phyloP scores from a whole-genome alignment of 1,140 invertebrate species.

The Drosophila seguyi region DNA sequence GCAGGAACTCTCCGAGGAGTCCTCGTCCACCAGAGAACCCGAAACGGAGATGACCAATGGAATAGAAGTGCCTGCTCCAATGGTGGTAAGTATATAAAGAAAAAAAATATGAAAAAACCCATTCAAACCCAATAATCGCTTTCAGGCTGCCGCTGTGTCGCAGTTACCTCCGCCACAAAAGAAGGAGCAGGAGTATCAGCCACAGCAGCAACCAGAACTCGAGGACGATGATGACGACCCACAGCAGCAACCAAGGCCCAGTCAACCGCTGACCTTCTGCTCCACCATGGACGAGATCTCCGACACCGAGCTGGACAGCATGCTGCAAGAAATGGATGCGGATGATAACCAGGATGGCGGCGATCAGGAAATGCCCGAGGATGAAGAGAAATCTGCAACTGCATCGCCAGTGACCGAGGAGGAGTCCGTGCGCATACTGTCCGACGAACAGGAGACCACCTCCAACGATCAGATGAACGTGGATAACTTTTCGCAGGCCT shows the following conservation, averaged over 20 bases:
- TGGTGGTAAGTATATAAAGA: background rate
- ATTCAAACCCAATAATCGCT: background rate
- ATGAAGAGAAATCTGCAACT: slow-evolving; percentile 28
- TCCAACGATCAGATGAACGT: slow-evolving; percentile 75
- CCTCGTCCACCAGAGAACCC: slow-evolving; percentile 42
- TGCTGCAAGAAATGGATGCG: slow-evolving; percentile 83
- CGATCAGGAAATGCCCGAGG: slow-evolving; percentile 30
- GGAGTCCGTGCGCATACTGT: slow-evolving; percentile 70
- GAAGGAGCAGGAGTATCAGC: background rate
- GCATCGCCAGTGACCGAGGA: slow-evolving; percentile 59
- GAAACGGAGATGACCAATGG: slow-evolving; percentile 56
- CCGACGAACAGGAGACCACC: slow-evolving; percentile 62
- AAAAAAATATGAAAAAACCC: background rate
- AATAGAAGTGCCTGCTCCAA: background rate
- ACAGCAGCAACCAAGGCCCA: slow-evolving; percentile 37
- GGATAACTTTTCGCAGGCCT: slow-evolving; percentile 84
- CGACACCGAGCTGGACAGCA: slow-evolving; percentile 83
- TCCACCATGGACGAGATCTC: slow-evolving; percentile 85
- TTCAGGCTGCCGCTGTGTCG: background rate
- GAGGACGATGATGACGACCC: slow-evolving; percentile 3
- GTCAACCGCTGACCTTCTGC: slow-evolving; percentile 76
- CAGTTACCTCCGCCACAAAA: background rate
- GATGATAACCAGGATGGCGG: slow-evolving; percentile 57
- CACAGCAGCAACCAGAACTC: slow-evolving; percentile 4
- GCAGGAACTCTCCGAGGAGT: slow-evolving; percentile 66